Percentiles rank a stretch among this genome's conserved stretches.
Evolutionary conservation across 2,888 invertebrate genomes (phyloP).

Genomic region (Petrolisthes cinctipes): DNA sequence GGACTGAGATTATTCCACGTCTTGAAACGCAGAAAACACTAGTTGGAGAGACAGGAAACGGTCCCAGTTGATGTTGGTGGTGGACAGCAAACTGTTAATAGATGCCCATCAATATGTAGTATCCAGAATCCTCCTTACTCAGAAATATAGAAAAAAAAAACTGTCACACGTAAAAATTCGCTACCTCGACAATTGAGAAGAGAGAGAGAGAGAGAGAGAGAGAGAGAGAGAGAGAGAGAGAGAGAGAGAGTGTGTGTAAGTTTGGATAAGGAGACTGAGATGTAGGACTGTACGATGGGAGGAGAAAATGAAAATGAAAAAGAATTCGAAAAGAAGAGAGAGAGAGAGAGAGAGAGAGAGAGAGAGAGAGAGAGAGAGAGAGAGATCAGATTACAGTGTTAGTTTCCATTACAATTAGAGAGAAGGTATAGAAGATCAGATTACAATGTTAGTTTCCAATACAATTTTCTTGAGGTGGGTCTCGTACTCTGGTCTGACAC

Average conservation of each 20-base stretch:
- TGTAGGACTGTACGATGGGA: not conserved
- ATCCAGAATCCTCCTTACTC: not conserved
- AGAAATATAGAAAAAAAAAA: not conserved
- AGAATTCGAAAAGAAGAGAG: not conserved
- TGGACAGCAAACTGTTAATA: too few species aligned
- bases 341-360: not conserved
- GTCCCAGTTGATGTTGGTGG: too few species aligned
- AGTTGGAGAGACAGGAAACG: too few species aligned
- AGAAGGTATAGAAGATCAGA: not conserved
- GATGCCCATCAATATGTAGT: too few species aligned
- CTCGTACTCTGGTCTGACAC: too few species aligned
- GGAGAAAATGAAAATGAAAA: not conserved
- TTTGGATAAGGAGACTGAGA: not conserved
- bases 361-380: not conserved
- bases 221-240: constrained; percentile 13
- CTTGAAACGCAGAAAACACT: too few species aligned
- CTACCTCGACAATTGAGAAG: not conserved
- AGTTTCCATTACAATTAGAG: not conserved
- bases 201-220: not conserved
- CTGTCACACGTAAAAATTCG: not conserved
- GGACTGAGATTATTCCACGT: too few species aligned
- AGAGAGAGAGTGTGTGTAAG: not conserved
- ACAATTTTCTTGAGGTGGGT: too few species aligned
- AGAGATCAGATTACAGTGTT: too few species aligned
- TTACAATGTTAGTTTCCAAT: not conserved